A percentile compares a stretch with the other conserved stretches of the same genome.
Conservation (phyloP, 2,113 vertebrate species). For the Camelus dromedarius region DNA sequence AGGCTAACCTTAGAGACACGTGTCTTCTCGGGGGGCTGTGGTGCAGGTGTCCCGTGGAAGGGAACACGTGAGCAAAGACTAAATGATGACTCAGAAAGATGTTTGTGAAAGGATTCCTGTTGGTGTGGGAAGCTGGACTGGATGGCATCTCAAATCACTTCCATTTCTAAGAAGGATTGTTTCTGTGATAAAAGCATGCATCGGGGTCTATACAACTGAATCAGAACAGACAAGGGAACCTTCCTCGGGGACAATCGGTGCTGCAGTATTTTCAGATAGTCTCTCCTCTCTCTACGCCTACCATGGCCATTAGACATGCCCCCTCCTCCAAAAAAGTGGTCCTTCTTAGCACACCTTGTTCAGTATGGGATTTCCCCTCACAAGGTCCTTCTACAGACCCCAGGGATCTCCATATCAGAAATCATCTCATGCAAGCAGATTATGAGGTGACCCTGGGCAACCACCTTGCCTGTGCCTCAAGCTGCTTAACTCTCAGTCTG, state of each 20-base stretch:
- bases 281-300: background rate
- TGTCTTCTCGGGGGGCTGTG: background rate
- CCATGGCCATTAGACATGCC: background rate
- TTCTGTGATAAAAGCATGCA: background rate
- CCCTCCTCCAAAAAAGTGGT: fast-evolving
- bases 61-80: background rate
- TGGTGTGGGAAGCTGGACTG: background rate
- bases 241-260: too few species aligned
- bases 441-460: background rate
- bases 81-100: background rate
- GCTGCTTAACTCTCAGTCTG: background rate
- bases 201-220: background rate
- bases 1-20: background rate
- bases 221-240: background rate
- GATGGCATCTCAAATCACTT: background rate
- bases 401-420: background rate
- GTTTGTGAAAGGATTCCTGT: background rate
- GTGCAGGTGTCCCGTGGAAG: background rate
- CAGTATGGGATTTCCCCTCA: background rate
- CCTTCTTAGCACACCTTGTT: background rate
- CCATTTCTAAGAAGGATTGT: background rate
- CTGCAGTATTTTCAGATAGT: background rate
- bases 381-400: background rate
- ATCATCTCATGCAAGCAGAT: background rate
- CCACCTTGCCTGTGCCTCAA: background rate